These are phyloP conservation scores for Philotrypesis tridentata DNA, from an alignment of 1,140 invertebrate genomes.

Conservation along the genomic window DNA sequence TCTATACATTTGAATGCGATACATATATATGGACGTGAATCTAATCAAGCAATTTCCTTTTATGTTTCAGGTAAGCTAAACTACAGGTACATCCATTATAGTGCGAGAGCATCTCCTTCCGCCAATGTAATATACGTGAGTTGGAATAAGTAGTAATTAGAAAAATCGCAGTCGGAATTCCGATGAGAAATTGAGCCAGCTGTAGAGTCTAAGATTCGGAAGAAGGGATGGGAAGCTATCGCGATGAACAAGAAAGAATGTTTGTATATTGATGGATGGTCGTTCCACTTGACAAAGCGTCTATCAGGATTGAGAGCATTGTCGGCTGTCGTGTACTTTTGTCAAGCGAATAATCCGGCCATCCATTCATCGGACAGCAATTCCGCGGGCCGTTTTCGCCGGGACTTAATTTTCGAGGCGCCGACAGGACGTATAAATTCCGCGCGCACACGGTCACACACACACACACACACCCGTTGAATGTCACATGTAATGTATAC, in stretches of 20 bases:
- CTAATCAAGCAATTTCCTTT: not conserved
- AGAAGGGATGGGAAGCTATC: not conserved
- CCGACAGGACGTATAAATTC: constrained; percentile 33
- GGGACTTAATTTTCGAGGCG: constrained; percentile 42
- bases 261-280: constrained; percentile 7
- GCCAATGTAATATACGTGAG: no score
- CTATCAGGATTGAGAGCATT: not conserved
- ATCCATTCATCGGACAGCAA: not conserved
- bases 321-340: constrained; percentile 29
- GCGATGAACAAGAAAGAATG: not conserved
- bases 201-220: not conserved
- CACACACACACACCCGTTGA: constrained; percentile 20
- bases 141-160: not conserved
- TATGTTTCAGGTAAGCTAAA: not conserved
- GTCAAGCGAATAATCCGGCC: constrained; percentile 21
- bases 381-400: not conserved
- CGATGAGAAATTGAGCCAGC: not conserved
- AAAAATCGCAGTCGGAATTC: no score
- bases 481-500: no score
- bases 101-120: no score
- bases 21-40: no score
- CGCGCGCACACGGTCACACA: not conserved
- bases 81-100: no score
- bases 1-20: no score
- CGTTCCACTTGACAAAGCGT: not conserved